Percentiles rank a stretch among this genome's conserved stretches.
Evolutionary conservation across 2,113 vertebrate species (phyloP).

Genomic region (Collichthys lucidus): DNA sequence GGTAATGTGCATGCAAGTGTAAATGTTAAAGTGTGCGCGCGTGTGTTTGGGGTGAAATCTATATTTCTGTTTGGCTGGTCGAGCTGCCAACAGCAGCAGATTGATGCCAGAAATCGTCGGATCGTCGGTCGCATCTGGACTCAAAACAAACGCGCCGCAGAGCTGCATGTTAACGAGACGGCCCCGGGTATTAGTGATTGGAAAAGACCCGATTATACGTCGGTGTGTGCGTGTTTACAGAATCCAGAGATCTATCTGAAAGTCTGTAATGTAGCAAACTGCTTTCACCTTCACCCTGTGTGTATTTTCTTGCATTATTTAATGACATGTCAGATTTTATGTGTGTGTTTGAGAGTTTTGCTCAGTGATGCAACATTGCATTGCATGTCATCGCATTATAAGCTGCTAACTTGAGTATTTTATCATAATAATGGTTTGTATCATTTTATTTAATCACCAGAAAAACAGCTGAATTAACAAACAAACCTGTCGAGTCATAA

Average conservation of each 20-base stretch:
- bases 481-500: too few relatives aligned
- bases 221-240: background rate
- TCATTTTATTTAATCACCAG: too few relatives aligned
- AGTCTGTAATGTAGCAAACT: background rate
- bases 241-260: background rate
- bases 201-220: background rate
- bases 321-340: too few relatives aligned
- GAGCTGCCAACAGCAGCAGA: slow-evolving; percentile 43
- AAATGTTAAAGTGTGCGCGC: slow-evolving; percentile 22
- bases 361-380: too few relatives aligned
- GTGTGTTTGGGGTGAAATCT: slow-evolving; percentile 49
- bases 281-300: background rate
- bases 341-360: too few relatives aligned
- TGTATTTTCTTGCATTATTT: too few relatives aligned
- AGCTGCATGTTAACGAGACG: slow-evolving; percentile 39
- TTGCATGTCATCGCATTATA: too few relatives aligned
- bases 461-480: too few relatives aligned
- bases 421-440: too few relatives aligned
- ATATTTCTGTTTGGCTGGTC: slow-evolving; percentile 57
- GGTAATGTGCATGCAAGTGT: slow-evolving; percentile 62
- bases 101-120: slow-evolving; percentile 41
- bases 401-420: too few relatives aligned
- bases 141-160: slow-evolving; percentile 28
- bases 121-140: slow-evolving; percentile 25
- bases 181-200: slow-evolving; percentile 8